These are phyloP conservation scores for Drosophila funebris DNA, from an alignment of 1,140 invertebrate species.

Conservation along the genomic window DNA sequence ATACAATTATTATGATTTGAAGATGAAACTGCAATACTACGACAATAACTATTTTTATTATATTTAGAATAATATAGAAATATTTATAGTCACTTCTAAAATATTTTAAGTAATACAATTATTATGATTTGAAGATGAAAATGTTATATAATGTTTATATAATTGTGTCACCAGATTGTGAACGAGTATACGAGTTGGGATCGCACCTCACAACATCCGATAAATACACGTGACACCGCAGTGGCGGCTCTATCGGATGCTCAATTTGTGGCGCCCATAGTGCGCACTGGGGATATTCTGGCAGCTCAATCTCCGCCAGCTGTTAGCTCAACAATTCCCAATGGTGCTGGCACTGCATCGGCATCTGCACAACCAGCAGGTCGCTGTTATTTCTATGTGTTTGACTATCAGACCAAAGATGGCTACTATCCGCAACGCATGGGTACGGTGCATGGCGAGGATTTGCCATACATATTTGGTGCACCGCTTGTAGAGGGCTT, in stretches of 20 bases:
- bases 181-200: slow-evolving; percentile 99
- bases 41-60: no score
- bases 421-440: slow-evolving; percentile 94
- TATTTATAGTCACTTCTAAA: no score
- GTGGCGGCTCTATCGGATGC: slow-evolving; percentile 96
- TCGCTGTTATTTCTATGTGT: slow-evolving; percentile 95
- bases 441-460: slow-evolving; percentile 96
- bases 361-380: slow-evolving; percentile 85
- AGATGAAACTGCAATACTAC: no score
- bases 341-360: slow-evolving; percentile 63
- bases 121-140: no score
- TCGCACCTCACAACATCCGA: slow-evolving; percentile 94
- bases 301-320: slow-evolving; percentile 85
- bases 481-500: slow-evolving; percentile 91
- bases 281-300: slow-evolving; percentile 92
- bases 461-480: slow-evolving; percentile 95
- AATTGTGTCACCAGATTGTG: slow-evolving; percentile 86
- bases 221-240: slow-evolving; percentile 95
- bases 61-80: no score
- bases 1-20: no score
- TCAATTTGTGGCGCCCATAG: slow-evolving; percentile 93
- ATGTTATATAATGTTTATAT: no score
- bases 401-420: slow-evolving; percentile 96
- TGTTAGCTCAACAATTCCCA: slow-evolving; percentile 72
- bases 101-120: no score